Conservation (phyloP, 2,113 vertebrate genomes). For the Carettochelys insculpta region DNA sequence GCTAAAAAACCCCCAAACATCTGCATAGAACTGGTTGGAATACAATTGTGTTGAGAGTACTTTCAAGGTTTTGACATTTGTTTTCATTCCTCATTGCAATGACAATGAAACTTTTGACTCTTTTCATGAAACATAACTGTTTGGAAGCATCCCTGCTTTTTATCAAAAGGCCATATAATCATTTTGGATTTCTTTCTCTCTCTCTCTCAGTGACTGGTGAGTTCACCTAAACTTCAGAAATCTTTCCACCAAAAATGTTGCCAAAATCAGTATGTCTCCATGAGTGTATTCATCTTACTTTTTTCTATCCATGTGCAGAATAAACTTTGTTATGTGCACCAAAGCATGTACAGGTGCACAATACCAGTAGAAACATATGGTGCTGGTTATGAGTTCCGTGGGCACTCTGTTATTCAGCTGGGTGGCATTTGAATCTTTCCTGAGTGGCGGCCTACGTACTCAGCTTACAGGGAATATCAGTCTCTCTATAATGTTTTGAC, state of each 20-base stretch:
- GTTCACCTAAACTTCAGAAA: not conserved
- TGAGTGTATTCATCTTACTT: too few species aligned
- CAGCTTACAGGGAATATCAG: too few species aligned
- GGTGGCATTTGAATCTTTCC: too few species aligned
- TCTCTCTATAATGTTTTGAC: not conserved
- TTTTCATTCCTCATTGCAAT: conserved; percentile 30
- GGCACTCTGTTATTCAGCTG: too few species aligned
- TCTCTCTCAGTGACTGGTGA: not conserved
- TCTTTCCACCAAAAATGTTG: not conserved
- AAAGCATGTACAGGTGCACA: too few species aligned
- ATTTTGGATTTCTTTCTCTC: not conserved
- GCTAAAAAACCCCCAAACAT: not conserved
- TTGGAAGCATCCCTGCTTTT: not conserved
- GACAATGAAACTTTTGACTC: conserved; percentile 3
- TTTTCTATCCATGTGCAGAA: too few species aligned
- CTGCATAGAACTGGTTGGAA: conserved; percentile 5
- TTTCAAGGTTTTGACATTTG: conserved; percentile 21
- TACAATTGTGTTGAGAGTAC: not conserved
- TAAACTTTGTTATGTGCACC: too few species aligned
- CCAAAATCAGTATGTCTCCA: not conserved
- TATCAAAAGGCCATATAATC: not conserved
- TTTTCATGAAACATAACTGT: not conserved
- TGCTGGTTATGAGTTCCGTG: too few species aligned
- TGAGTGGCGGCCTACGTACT: too few species aligned
- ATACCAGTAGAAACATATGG: too few species aligned